Evolutionary conservation across 2,113 vertebrate species (phyloP).

Genomic region (Alligator sinensis): DNA sequence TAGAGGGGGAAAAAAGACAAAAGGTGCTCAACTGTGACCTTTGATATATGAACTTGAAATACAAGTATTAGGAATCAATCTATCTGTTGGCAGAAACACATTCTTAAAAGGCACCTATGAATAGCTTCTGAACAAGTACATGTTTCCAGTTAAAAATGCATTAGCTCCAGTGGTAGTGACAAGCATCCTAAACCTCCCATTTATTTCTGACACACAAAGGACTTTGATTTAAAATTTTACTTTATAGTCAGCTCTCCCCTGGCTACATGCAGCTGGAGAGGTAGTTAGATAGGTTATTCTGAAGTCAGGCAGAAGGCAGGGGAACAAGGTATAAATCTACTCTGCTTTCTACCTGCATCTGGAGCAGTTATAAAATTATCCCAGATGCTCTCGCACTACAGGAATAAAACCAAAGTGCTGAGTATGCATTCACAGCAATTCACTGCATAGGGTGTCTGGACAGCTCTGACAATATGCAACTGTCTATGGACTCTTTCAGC

Average conservation of each 20-base stretch:
- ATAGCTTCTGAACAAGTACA: not conserved
- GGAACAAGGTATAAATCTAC: too few relatives aligned
- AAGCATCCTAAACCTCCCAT: accelerated
- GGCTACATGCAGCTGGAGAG: too few relatives aligned
- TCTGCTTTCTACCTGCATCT: too few relatives aligned
- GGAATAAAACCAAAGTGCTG: accelerated
- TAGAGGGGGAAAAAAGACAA: not conserved
- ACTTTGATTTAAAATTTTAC: too few relatives aligned
- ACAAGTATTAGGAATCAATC: accelerated
- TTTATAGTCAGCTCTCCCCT: not conserved
- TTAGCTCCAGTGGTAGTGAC: not conserved
- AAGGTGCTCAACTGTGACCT: accelerated
- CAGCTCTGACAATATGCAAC: accelerated
- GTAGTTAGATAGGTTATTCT: too few relatives aligned
- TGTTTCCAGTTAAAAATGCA: not conserved
- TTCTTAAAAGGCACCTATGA: accelerated
- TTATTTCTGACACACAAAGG: not conserved
- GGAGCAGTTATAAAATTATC: not conserved
- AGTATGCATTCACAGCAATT: not conserved
- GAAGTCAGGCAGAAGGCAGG: too few relatives aligned
- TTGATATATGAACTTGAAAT: not conserved
- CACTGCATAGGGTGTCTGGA: not conserved
- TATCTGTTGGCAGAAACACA: accelerated
- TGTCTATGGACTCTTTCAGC: not conserved
- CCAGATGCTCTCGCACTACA: accelerated